Base-by-base conservation (phyloP, 2,888 invertebrate species). In the Athetis lepigone region DNA sequence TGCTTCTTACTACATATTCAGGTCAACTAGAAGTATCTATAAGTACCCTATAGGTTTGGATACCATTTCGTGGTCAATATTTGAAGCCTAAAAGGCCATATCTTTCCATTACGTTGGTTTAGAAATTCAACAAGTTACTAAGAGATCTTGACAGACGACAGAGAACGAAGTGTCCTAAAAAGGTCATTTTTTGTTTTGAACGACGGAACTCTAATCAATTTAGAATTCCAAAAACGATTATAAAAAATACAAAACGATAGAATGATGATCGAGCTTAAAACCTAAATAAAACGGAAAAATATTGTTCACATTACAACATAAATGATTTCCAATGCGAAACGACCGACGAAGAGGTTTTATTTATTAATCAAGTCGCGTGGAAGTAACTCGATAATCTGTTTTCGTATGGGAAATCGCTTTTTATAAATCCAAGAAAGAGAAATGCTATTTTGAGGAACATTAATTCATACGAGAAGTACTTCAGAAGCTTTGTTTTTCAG, bases 331-430 rank as follows among this genome's bases (percentile, higher is more conserved):
- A 11, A 37, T 13, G 6, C 36, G 36, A 55, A 57, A 45, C 33
- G 25, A 39, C 16, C 8, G 29, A 60, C 55, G 37, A 57, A 73
- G 40, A 54, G 46, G 16, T 59, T 68, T 73, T 68, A 72, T 70
- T 62, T 52, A 69, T 61, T 58, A 47, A 60, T 43, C 42, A 57
- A 62, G 23, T 49, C 66, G 18, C 46, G 19, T 51, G 29, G 25
- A 64, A 70, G 57, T 42, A 62, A 60, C 43, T 66, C 40, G 18
- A 59, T 61, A 68, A 72, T 58, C 50, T 50, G 36, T 47, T 61
- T 21, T 16, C 19, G 29, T 40, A 39, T 16, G 37, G 27, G 9
- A 51, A 55, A 47, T 47, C 13, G 13, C 46, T 55, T 43, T 9
- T 9, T 40, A 2, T 39, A 11, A 36, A 33, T 5, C n/a, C 5